Percentiles rank a stretch among this genome's conserved stretches.
phyloP scores from a whole-genome alignment of 2,113 vertebrate species.

The Caretta caretta region DNA sequence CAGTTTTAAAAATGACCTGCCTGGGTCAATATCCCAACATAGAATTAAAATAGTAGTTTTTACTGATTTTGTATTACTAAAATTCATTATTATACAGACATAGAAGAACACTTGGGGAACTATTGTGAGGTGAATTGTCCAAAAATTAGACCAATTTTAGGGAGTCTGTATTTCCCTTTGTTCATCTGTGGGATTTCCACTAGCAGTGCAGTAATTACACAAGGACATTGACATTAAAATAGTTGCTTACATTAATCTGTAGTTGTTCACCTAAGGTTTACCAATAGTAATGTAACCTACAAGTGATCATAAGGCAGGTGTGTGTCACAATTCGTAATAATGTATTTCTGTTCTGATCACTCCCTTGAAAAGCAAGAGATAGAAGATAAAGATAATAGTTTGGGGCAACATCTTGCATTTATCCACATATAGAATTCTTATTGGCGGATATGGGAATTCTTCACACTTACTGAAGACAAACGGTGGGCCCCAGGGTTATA shows the following conservation, averaged over 20 bases:
- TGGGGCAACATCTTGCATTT: background rate
- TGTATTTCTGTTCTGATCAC: background rate
- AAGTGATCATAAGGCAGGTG: background rate
- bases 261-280: background rate
- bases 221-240: background rate
- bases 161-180: background rate
- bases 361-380: background rate
- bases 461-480: background rate
- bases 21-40: background rate
- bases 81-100: background rate
- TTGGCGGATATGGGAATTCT: background rate
- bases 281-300: background rate
- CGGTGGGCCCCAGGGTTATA: background rate
- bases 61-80: background rate
- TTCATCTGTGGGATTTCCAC: background rate
- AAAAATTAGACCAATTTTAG: background rate
- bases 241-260: background rate
- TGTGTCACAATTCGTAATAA: accelerated
- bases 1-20: background rate
- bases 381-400: background rate
- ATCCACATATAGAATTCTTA: background rate
- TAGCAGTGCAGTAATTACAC: background rate
- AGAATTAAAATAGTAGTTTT: background rate
- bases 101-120: background rate
- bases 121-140: background rate